A percentile compares a stretch with the other conserved stretches of the same genome.
These are phyloP conservation scores for Globodera rostochiensis DNA, from an alignment of 1,140 invertebrate species.

Conservation along the genomic window DNA sequence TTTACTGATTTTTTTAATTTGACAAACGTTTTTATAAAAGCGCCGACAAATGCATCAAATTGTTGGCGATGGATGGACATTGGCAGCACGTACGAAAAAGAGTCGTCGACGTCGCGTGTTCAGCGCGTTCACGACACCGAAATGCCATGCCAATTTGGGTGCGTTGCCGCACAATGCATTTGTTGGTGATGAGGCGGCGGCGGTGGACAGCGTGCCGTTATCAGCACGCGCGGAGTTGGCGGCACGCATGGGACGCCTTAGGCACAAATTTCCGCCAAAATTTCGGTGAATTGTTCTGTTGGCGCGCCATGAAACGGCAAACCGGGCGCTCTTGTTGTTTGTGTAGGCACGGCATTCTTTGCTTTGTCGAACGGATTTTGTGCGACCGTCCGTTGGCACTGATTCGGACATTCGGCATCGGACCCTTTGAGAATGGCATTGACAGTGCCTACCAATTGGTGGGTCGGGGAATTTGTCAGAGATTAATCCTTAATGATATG, in stretches of 20 bases:
- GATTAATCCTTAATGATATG: no score
- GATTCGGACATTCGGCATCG: conserved; percentile 17
- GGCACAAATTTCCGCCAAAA: background rate
- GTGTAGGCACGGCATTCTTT: background rate
- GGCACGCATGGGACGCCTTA: background rate
- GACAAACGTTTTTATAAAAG: no score
- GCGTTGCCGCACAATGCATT: background rate
- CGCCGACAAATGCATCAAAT: no score
- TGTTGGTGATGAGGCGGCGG: no score
- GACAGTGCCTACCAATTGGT: conserved; percentile 11
- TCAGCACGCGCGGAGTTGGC: background rate
- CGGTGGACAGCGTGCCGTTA: background rate
- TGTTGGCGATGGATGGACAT: background rate
- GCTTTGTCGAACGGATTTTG: background rate
- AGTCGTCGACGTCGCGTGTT: background rate
- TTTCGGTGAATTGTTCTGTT: background rate
- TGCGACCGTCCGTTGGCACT: background rate
- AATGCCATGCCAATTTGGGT: background rate
- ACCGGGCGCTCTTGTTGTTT: background rate
- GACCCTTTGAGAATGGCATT: background rate
- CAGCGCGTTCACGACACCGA: background rate
- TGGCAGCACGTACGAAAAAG: background rate
- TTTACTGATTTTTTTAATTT: no score
- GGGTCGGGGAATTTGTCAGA: no score
- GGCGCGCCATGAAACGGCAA: no score